Conservation (phyloP, 2,888 invertebrate species). For the Pseudococcus viburni region DNA sequence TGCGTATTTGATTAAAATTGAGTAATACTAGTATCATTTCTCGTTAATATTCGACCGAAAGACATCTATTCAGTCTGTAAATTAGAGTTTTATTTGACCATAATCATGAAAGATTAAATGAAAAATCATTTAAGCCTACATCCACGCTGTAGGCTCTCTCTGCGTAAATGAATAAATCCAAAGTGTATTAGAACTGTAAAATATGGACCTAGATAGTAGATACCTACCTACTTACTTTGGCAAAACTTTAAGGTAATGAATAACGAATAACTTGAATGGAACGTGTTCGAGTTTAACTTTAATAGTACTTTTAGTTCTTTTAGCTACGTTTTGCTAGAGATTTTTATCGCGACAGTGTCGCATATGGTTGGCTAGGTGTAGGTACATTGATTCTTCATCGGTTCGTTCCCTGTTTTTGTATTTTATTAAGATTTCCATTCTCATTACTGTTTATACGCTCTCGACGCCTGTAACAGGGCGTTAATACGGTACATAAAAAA, state of each 20-base stretch:
- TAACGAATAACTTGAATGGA: slow-evolving; percentile 5
- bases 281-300: neutral
- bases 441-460: neutral
- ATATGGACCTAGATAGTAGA: too few species aligned
- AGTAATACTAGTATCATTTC: neutral
- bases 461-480: neutral
- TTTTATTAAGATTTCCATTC: neutral
- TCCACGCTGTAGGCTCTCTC: neutral
- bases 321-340: neutral
- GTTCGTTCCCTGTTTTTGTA: neutral
- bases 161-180: neutral
- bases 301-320: neutral
- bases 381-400: neutral
- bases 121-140: neutral
- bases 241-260: neutral
- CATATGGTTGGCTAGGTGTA: neutral
- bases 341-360: neutral
- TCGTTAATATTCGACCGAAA: neutral
- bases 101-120: neutral
- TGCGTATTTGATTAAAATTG: neutral
- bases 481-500: slow-evolving; percentile 6
- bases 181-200: neutral
- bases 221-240: neutral
- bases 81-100: neutral
- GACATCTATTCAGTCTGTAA: neutral